Percentiles rank a stretch among this genome's conserved stretches.
phyloP scores from a whole-genome alignment of 2,888 invertebrate genomes.

The Drosophila helvetica region DNA sequence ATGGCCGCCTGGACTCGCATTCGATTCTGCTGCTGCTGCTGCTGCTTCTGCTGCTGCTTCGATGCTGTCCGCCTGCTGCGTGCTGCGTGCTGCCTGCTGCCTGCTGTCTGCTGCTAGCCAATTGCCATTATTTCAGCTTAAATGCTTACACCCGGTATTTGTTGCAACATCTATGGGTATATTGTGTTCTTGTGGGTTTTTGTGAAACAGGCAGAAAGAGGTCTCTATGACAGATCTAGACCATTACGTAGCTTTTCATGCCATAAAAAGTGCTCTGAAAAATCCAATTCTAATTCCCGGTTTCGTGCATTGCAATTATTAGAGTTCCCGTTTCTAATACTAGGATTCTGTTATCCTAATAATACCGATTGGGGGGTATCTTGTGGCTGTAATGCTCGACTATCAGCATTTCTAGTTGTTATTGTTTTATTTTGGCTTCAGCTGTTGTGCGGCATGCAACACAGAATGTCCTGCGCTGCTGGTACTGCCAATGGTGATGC shows the following conservation, averaged over 20 bases:
- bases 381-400: too few species aligned
- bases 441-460: constrained; percentile 13
- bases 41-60: neutral
- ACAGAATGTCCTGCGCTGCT: constrained; percentile 16
- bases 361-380: neutral
- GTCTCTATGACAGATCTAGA: too few species aligned
- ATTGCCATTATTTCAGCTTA: constrained; percentile 31
- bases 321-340: too few species aligned
- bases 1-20: constrained; percentile 25
- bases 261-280: too few species aligned
- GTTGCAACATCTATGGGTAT: neutral
- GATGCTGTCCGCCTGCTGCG: neutral
- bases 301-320: neutral
- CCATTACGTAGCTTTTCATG: too few species aligned
- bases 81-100: neutral
- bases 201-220: too few species aligned
- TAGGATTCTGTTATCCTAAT: neutral
- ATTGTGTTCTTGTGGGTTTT: too few species aligned
- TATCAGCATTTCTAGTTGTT: too few species aligned
- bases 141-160: neutral
- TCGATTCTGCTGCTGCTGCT: constrained; percentile 9
- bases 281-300: too few species aligned
- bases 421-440: neutral
- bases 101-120: constrained; percentile 13
- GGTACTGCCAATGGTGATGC: neutral